Conservation (phyloP, 2,888 invertebrate genomes). For the Pristionchus arcanus region DNA sequence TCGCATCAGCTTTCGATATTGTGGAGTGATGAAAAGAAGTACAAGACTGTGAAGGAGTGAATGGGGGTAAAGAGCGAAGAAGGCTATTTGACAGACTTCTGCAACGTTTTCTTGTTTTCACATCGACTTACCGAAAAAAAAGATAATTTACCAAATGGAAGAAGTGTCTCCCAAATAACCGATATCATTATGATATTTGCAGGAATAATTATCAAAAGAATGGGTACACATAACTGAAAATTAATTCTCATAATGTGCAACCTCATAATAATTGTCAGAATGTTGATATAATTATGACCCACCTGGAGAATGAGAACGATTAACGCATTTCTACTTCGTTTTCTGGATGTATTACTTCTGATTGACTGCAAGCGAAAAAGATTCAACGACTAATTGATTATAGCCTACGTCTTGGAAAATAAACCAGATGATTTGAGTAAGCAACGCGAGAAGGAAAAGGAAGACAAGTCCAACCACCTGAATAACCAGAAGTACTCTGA, state of each 20-base stretch:
- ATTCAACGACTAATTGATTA: background rate
- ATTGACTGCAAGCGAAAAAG: background rate
- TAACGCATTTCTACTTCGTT: background rate
- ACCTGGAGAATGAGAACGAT: background rate
- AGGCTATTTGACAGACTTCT: conserved; percentile 18
- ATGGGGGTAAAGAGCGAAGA: conserved; percentile 3
- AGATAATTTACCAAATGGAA: conserved; percentile 9
- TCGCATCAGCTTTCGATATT: background rate
- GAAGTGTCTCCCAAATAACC: conserved; percentile 5
- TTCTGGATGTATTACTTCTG: background rate
- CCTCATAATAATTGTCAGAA: background rate
- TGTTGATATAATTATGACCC: background rate
- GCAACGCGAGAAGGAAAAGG: background rate
- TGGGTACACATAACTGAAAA: background rate
- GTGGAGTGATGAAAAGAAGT: background rate
- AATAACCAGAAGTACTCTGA: background rate
- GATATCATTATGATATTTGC: background rate
- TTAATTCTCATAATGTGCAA: background rate
- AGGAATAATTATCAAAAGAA: background rate
- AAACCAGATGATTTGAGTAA: conserved; percentile 1
- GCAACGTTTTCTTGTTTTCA: background rate
- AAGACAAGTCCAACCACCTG: background rate
- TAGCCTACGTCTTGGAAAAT: background rate
- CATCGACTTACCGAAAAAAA: background rate
- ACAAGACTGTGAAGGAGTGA: background rate